Percentiles rank a stretch among this genome's conserved stretches.
Evolutionary conservation across 2,113 vertebrate species (phyloP).

Genomic region (Bucco capensis): DNA sequence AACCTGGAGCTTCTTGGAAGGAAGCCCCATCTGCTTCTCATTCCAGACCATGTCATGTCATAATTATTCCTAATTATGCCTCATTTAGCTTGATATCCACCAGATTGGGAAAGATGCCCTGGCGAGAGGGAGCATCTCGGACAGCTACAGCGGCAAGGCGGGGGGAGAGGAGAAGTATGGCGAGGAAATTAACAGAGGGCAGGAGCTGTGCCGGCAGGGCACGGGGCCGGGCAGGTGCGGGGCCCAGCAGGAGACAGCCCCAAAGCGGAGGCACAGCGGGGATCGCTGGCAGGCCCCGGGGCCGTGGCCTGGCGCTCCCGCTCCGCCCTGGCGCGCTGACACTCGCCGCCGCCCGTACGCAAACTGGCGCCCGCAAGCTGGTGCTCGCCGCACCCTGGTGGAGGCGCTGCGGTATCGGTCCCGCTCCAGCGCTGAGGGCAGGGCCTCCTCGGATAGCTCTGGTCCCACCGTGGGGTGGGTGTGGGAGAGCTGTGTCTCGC

Average conservation of each 20-base stretch:
- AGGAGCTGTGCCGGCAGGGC: not conserved
- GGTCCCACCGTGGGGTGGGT: not conserved
- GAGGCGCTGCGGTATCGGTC: no score
- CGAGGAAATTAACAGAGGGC: not conserved
- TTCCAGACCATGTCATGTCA: slow-evolving; percentile 62
- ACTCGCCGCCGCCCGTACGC: no score
- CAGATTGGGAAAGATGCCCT: slow-evolving; percentile 50
- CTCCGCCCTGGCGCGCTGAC: not conserved
- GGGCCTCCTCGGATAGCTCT: accelerated
- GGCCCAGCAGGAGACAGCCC: not conserved
- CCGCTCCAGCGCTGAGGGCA: no score
- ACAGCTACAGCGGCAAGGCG: not conserved
- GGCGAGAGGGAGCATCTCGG: slow-evolving; percentile 18
- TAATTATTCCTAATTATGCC: slow-evolving; percentile 65
- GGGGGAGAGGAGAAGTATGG: not conserved
- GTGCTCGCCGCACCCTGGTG: not conserved
- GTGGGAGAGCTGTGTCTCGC: no score
- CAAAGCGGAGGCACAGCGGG: not conserved
- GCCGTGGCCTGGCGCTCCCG: not conserved
- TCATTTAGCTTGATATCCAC: slow-evolving; percentile 61
- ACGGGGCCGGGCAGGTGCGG: not conserved
- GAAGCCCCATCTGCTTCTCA: slow-evolving; percentile 68
- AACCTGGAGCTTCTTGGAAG: slow-evolving; percentile 31
- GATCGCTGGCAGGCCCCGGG: no score
- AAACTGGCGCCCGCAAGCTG: not conserved